These are phyloP conservation scores for Gallinago stenura DNA, from an alignment of 2,797 vertebrate species.

Conservation along the genomic window DNA sequence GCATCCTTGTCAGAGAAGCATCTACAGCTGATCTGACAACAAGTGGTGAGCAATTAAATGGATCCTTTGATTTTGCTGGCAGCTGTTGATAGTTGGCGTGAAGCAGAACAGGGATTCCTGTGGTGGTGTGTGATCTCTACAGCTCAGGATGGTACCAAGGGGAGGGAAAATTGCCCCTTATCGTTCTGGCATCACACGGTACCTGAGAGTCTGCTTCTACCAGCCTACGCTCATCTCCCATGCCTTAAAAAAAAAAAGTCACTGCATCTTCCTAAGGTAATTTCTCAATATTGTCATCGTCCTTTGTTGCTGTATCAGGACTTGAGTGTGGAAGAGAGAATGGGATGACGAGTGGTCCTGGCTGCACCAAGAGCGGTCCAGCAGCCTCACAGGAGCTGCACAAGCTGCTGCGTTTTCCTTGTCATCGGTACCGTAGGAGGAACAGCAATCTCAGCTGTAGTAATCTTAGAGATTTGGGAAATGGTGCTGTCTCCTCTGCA, in stretches of 20 bases:
- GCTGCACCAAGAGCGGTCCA: not conserved
- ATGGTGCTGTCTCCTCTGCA: not conserved
- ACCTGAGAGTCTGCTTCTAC: not conserved
- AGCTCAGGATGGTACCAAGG: not conserved
- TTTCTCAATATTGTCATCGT: not conserved
- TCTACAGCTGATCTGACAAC: constrained; percentile 5
- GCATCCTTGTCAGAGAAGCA: not conserved
- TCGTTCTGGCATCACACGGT: not conserved
- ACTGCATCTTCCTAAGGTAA: not conserved
- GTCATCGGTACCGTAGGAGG: not conserved
- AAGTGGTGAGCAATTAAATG: constrained; percentile 16
- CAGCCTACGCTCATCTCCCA: not conserved
- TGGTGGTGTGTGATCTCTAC: not conserved
- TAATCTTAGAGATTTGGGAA: not conserved
- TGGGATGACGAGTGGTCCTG: not conserved
- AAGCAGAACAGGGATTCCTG: constrained; percentile 12
- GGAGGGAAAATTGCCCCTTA: not conserved
- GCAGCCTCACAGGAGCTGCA: not conserved
- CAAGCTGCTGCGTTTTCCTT: fast-evolving
- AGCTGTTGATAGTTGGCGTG: not conserved
- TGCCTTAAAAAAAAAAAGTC: not conserved
- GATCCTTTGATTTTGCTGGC: constrained; percentile 23
- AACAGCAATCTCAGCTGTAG: not conserved
- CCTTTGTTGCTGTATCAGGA: not conserved
- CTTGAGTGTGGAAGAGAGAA: not conserved